A percentile compares a stretch with the other conserved stretches of the same genome.
Evolutionary conservation across 2,797 vertebrate species (phyloP).

Genomic region (Borostomias antarcticus): DNA sequence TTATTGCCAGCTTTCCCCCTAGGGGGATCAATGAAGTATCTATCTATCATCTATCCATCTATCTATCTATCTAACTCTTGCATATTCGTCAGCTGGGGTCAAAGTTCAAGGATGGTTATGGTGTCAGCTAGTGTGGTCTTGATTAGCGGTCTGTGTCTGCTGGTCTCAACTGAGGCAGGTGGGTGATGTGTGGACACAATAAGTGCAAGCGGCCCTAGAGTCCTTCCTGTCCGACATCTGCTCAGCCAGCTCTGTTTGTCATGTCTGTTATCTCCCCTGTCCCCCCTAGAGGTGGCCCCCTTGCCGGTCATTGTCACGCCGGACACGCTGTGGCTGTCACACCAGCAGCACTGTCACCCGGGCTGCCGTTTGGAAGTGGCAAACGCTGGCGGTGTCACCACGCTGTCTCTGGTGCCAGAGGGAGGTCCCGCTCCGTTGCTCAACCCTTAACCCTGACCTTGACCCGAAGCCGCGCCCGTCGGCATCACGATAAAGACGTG

Average conservation of each 20-base stretch:
- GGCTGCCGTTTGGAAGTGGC: slow-evolving; percentile 29
- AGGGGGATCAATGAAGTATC: too few species aligned
- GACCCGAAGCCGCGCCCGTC: too few species aligned
- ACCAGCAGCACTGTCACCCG: slow-evolving; percentile 25
- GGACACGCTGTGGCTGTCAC: slow-evolving; percentile 30
- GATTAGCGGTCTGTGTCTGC: not conserved
- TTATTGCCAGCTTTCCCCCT: too few species aligned
- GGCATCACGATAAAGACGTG: slow-evolving; percentile 21
- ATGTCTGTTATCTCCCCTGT: slow-evolving; percentile 18
- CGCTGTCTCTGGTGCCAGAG: slow-evolving; percentile 9
- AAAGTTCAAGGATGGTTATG: too few species aligned
- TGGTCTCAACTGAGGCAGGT: not conserved
- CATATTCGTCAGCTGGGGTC: too few species aligned
- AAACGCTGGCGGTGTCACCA: slow-evolving; percentile 18
- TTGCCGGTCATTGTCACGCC: slow-evolving; percentile 34
- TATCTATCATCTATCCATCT: too few species aligned
- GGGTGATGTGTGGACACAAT: not conserved
- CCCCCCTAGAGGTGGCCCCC: not conserved
- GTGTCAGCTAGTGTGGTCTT: not conserved
- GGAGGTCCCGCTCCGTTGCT: slow-evolving; percentile 17
- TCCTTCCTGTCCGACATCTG: not conserved
- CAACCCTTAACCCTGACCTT: too few species aligned
- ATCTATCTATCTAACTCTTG: too few species aligned
- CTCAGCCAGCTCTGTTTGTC: not conserved
- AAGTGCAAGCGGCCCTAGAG: not conserved